phyloP scores from a whole-genome alignment of 53 echinoderm and acorn worm species.

The Astropecten irregularis region DNA sequence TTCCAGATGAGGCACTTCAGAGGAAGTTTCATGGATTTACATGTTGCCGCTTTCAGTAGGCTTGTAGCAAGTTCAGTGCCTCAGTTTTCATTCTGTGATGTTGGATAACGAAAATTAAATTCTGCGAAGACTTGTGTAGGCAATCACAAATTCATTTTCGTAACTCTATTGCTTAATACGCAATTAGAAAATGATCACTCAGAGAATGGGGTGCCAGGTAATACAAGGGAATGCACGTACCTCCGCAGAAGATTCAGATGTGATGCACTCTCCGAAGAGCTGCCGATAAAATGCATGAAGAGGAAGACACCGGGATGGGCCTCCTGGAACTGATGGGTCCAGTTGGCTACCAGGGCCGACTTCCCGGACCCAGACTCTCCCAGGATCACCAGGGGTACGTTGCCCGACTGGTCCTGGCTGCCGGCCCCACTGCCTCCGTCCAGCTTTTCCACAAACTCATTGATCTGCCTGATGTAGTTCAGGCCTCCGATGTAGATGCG shows the following conservation, averaged over 20 bases:
- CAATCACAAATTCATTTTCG: no score
- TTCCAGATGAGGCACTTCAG: no score
- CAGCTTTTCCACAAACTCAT: constrained; percentile 54
- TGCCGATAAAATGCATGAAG: constrained; percentile 91
- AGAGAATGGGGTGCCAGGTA: no score
- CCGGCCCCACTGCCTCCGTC: background rate
- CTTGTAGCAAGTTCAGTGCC: no score
- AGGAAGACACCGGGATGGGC: constrained; percentile 73
- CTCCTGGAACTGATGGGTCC: constrained; percentile 78
- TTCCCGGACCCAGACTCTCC: constrained; percentile 91
- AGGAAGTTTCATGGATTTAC: no score
- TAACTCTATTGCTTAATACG: no score
- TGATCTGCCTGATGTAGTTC: constrained; percentile 75
- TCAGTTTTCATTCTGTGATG: no score
- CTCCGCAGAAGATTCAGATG: constrained; percentile 77
- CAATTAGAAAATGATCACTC: no score
- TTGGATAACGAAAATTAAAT: no score
- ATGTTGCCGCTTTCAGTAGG: no score
- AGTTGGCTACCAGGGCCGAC: constrained; percentile 89
- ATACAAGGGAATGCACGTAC: no score
- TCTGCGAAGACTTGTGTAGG: no score
- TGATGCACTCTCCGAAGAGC: constrained; percentile 87
- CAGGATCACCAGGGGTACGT: constrained; percentile 74
- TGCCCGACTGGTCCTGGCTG: background rate
- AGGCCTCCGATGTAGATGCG: constrained; percentile 83